Evolutionary conservation across 2,888 invertebrate species (phyloP), one percentile per base, ranked within the genome.

Genomic region (Caenorhabditis sp.): DNA sequence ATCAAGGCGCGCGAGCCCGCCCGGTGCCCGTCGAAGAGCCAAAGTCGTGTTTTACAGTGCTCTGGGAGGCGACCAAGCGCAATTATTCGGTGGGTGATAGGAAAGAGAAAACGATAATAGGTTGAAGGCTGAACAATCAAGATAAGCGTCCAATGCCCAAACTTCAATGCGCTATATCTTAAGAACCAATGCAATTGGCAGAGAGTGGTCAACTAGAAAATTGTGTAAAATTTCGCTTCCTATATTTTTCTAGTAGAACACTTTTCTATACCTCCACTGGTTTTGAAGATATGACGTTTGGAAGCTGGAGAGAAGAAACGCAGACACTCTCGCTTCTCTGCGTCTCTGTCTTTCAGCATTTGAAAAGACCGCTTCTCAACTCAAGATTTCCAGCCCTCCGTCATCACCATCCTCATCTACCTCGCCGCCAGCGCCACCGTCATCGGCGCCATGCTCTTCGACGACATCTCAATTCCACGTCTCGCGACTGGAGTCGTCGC

Each of bases 391-490:
- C 63, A 63, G 63, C 63, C 63, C 16, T 63, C 63, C 10, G 63
- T 63, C 26, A 10, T 63, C 0, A 63, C 63, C 8, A 22, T 63
- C 14, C 63, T 63, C 4, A 63, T 44, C 28, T 63, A 28, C 28
- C 63, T 63, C 2, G 26, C 44, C 44, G 63, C 63, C 44, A 63
- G 26, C 8, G 44, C 63, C n/a, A 8, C 44, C 63, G 5, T 63
- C n/a, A 63, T 63, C 26, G 8, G 22, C n/a, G 63, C 63, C 8
- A 63, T 63, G 63, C 44, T 63, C 7, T 63, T 26, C 28, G 63
- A 63, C n/a, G 63, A 63, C 16, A 63, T 63, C 44, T 24, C 63
- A 16, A 63, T 63, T 63, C 63, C 63, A 63, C 63, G 63, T 28
- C 63, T 63, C 26, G 26, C 44, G 2, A 63, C 47, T 44, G 63